Evolutionary conservation across 2,797 vertebrate genomes (phyloP).

Genomic region (Percopsis omiscomaycus): DNA sequence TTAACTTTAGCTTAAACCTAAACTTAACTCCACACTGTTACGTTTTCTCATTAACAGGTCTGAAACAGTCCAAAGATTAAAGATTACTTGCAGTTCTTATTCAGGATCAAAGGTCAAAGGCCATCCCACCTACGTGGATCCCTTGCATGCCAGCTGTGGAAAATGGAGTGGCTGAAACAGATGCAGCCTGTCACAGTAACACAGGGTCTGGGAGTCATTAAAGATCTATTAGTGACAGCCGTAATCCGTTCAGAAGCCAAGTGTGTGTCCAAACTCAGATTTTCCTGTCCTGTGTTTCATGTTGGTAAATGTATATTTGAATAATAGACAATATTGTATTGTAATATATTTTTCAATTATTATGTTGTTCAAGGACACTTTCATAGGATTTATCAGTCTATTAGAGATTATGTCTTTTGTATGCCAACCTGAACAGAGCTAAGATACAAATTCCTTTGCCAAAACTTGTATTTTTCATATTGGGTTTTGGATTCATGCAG

Average conservation of each 20-base stretch:
- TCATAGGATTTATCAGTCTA: too few relatives aligned
- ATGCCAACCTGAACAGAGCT: too few relatives aligned
- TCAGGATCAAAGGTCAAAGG: conserved; percentile 28
- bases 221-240: conserved; percentile 49
- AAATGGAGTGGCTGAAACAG: conserved; percentile 24
- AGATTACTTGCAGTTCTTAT: neutral
- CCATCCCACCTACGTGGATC: conserved; percentile 10
- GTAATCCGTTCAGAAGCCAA: conserved; percentile 48
- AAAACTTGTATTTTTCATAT: too few relatives aligned
- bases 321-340: too few relatives aligned
- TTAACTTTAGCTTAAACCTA: too few relatives aligned
- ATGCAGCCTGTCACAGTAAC: conserved; percentile 27
- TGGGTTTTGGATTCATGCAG: too few relatives aligned
- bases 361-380: too few relatives aligned
- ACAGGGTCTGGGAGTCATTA: conserved; percentile 31
- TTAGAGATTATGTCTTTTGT: too few relatives aligned
- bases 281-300: too few relatives aligned
- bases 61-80: neutral
- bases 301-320: too few relatives aligned
- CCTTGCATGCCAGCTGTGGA: conserved; percentile 2
- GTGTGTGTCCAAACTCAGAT: conserved; percentile 24
- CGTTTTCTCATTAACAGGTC: neutral
- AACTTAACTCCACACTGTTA: neutral
- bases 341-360: too few relatives aligned
- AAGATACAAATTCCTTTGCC: too few relatives aligned